Evolutionary conservation across 2,888 invertebrate species (phyloP), one percentile per base, ranked within the genome.

Genomic region (Chelonus formosanus): DNA sequence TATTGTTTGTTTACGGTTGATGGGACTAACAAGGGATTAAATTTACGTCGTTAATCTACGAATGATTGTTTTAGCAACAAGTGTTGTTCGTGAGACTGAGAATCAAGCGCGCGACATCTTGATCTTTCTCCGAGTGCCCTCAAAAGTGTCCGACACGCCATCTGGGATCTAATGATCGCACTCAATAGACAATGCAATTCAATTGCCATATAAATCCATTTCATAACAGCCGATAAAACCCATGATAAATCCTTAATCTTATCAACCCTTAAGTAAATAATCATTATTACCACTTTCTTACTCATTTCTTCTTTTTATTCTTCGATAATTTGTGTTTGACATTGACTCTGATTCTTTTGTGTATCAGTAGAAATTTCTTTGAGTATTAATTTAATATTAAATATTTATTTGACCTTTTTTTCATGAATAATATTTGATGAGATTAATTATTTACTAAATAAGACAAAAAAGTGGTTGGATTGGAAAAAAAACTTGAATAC

Each of bases 91-190:
- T 32, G 5, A 52, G 31, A 32, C 7, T 40, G 40, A 6, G 40
- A 40, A 52, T 52, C 34, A 32, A 52, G 8, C 44, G 10, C 32
- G 56, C 45, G 20, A 58, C 58, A 58, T 48, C 48, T 47, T 47
- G 36, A 58, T 58, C 44, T 58, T 58, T 57, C 40, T 40, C 40
- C n/a, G 3, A 36, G 34, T 34, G 45, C 58, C 45, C 20, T 48
- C 10, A 58, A 35, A 44, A 32, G 44, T 20, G 10, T 8, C 6
- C 6, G 3, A n/a, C 34, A 35, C 48, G 45, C 54, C 54, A 54
- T 54, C 54, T 54, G 36, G 20, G n/a, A 35, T 20, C 54, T n/a
- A 4, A 36, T 5, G 20, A 54, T 35, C 10, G 36, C 40, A 54
- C 54, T 54, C 54, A 54, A n/a, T 10, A 3, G 6, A 34, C 35